These are phyloP conservation scores for Rachycentron canadum DNA, from an alignment of 2,797 vertebrate species.

Conservation along the genomic window DNA sequence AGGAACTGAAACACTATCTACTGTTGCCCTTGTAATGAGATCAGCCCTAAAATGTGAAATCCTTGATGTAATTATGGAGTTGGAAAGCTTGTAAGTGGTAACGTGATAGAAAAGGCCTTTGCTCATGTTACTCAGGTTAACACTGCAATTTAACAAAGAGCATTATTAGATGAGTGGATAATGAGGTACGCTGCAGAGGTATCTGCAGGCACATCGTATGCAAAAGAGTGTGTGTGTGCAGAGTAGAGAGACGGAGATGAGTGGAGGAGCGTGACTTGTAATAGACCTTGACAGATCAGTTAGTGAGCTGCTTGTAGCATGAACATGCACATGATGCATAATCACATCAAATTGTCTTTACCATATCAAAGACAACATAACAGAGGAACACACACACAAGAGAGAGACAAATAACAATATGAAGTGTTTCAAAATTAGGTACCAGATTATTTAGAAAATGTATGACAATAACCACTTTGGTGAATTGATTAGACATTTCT, in stretches of 20 bases:
- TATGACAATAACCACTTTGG: neutral
- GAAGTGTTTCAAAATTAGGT: neutral
- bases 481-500: neutral
- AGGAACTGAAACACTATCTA: constrained; percentile 38
- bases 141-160: constrained; percentile 69
- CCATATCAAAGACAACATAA: constrained; percentile 38
- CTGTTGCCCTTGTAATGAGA: constrained; percentile 47
- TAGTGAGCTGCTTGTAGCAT: constrained; percentile 64
- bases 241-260: constrained; percentile 31
- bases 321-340: constrained; percentile 41
- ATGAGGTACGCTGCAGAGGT: constrained; percentile 58
- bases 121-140: constrained; percentile 65
- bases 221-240: neutral
- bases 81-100: constrained; percentile 58
- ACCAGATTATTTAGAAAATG: constrained; percentile 2
- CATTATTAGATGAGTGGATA: constrained; percentile 73
- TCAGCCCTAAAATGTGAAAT: constrained; percentile 47
- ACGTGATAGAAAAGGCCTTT: constrained; percentile 53
- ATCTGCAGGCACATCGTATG: constrained; percentile 50
- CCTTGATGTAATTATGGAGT: constrained; percentile 64
- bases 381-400: constrained; percentile 10
- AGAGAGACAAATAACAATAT: constrained; percentile 3
- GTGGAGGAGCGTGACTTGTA: constrained; percentile 55
- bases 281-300: constrained; percentile 73
- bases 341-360: constrained; percentile 57